Conservation (phyloP, 53 echinoderm and acorn worm species). For the Holothuria scabra region DNA sequence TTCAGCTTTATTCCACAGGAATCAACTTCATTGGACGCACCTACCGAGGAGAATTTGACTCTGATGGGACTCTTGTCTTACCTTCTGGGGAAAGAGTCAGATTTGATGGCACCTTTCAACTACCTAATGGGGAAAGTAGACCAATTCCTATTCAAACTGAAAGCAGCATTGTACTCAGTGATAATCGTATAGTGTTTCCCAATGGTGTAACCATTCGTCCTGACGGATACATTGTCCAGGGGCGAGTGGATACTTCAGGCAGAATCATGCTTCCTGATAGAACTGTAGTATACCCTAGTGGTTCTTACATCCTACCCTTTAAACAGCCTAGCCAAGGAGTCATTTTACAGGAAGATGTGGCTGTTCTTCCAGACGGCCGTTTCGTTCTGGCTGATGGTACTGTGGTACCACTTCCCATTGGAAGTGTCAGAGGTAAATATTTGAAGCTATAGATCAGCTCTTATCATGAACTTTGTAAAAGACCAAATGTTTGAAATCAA, state of each 20-base stretch:
- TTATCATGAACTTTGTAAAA: too few relatives aligned
- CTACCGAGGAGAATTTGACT: slow-evolving; percentile 19
- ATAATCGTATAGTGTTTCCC: slow-evolving; percentile 39
- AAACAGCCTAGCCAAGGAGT: slow-evolving; percentile 14
- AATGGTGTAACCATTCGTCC: slow-evolving; percentile 34
- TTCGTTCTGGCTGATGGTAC: slow-evolving; percentile 32
- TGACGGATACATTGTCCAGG: slow-evolving; percentile 23
- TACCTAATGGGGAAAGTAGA: slow-evolving; percentile 21
- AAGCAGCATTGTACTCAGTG: slow-evolving; percentile 17
- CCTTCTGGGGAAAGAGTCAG: slow-evolving; percentile 33
- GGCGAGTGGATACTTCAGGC: slow-evolving; percentile 6
- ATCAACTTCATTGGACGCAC: slow-evolving; percentile 15
- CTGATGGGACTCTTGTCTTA: slow-evolving; percentile 28
- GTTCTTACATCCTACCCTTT: background rate
- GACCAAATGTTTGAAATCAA: too few relatives aligned
- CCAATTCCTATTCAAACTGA: slow-evolving; percentile 6
- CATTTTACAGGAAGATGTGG: slow-evolving; percentile 27
- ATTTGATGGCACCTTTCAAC: slow-evolving; percentile 40
- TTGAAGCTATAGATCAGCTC: too few relatives aligned
- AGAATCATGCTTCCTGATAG: slow-evolving; percentile 33
- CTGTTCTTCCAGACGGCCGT: slow-evolving; percentile 34
- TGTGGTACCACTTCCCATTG: slow-evolving; percentile 14
- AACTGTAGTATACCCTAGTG: slow-evolving; percentile 11
- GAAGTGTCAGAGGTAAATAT: background rate
- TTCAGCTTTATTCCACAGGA: background rate